Conservation (phyloP, 1,140 invertebrate species). For the Hyles euphorbiae region DNA sequence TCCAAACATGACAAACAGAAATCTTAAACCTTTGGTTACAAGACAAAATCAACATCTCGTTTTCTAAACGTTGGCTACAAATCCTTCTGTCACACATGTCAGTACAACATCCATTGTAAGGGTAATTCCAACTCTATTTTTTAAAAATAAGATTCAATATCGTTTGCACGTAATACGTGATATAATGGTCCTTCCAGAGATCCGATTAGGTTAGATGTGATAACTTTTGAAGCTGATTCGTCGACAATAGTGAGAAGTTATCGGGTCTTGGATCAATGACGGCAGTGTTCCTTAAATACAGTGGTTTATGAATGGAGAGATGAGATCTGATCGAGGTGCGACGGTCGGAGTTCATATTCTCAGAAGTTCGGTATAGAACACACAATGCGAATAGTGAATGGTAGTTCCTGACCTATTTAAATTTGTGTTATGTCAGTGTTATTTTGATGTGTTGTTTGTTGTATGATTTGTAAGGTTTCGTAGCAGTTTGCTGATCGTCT, state of each 20-base stretch:
- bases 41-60: slow-evolving; percentile 59
- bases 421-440: too few relatives aligned
- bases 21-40: slow-evolving; percentile 46
- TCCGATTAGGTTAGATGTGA: slow-evolving; percentile 61
- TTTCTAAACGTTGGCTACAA: slow-evolving; percentile 57
- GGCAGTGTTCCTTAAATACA: slow-evolving; percentile 48
- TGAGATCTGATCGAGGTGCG: slow-evolving; percentile 29
- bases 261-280: slow-evolving; percentile 34
- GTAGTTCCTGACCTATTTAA: too few relatives aligned
- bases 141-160: slow-evolving; percentile 16
- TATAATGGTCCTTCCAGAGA: slow-evolving; percentile 29
- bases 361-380: too few relatives aligned
- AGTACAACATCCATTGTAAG: slow-evolving; percentile 15
- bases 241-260: slow-evolving; percentile 46
- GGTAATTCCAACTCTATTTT: slow-evolving; percentile 1
- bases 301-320: slow-evolving; percentile 33
- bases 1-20: slow-evolving; percentile 41
- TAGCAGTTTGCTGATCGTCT: too few relatives aligned
- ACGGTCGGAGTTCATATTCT: slow-evolving; percentile 1
- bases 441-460: too few relatives aligned
- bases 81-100: slow-evolving; percentile 54
- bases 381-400: too few relatives aligned
- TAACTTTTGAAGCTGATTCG: slow-evolving; percentile 43
- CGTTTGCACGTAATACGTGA: slow-evolving; percentile 4
- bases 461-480: too few relatives aligned